Conservation (phyloP, 1,140 invertebrate genomes). For the Brachionus calyciflorus region DNA sequence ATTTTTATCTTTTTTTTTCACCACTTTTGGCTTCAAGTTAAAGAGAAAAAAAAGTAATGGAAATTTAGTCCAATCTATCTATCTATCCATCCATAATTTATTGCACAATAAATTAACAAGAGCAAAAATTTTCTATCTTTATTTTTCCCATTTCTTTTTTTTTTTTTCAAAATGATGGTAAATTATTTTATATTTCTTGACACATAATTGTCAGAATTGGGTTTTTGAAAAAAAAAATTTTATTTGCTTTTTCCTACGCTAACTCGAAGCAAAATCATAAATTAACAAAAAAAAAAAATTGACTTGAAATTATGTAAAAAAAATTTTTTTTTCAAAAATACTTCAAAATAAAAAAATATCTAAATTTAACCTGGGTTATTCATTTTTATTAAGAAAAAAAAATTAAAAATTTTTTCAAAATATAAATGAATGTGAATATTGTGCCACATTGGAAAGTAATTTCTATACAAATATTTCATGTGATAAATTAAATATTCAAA, state of each 20-base stretch:
- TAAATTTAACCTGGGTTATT: conserved; percentile 11
- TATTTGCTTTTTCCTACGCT: too few species aligned
- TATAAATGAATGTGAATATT: neutral
- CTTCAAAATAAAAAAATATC: conserved; percentile 2
- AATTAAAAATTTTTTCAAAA: neutral
- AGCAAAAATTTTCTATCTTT: too few species aligned
- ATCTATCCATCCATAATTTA: neutral
- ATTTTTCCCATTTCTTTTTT: too few species aligned
- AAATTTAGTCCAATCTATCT: neutral
- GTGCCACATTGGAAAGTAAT: conserved; percentile 42
- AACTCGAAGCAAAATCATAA: too few species aligned
- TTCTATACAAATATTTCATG: neutral
- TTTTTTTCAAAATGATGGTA: too few species aligned
- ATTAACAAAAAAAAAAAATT: too few species aligned
- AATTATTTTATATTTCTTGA: too few species aligned
- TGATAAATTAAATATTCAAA: neutral
- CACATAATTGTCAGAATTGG: conserved; percentile 18
- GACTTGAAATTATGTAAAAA: too few species aligned
- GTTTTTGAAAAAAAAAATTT: too few species aligned
- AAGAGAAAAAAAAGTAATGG: neutral
- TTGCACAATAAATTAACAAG: conserved; percentile 1
- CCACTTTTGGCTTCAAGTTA: neutral
- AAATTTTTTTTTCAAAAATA: conserved; percentile 12
- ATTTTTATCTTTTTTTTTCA: too few species aligned
- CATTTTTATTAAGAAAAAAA: neutral